These are phyloP conservation scores for Hyla sarda DNA, from an alignment of 2,113 vertebrate genomes.

Conservation along the genomic window DNA sequence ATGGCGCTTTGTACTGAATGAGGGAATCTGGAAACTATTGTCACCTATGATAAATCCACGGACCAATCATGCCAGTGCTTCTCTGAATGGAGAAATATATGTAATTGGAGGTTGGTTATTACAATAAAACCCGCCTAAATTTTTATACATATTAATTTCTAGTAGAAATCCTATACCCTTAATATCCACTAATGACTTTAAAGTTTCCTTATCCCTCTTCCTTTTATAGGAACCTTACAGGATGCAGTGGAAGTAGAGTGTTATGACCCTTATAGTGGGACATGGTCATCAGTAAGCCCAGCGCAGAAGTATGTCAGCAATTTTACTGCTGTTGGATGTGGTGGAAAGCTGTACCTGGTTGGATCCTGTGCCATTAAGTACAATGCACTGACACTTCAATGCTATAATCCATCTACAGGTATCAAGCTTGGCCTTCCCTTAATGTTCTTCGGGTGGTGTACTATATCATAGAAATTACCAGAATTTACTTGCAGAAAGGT, in stretches of 20 bases:
- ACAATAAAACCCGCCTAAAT: not conserved
- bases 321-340: constrained; percentile 84
- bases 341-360: constrained; percentile 90
- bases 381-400: constrained; percentile 92
- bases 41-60: constrained; percentile 90
- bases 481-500: no score
- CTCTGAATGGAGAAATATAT: constrained; percentile 93
- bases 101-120: constrained; percentile 87
- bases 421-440: constrained; percentile 29
- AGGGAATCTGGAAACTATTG: constrained; percentile 83
- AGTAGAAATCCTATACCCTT: not conserved
- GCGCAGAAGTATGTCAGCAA: constrained; percentile 94
- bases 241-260: constrained; percentile 88
- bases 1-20: constrained; percentile 88
- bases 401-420: constrained; percentile 96
- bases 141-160: not conserved
- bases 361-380: constrained; percentile 96
- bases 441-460: not conserved
- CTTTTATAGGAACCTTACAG: constrained; percentile 78
- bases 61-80: constrained; percentile 88
- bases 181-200: not conserved
- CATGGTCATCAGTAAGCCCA: constrained; percentile 82
- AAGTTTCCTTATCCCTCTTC: not conserved
- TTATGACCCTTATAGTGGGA: constrained; percentile 89
- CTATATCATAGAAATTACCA: not conserved